A percentile compares a stretch with the other conserved stretches of the same genome.
These are phyloP conservation scores for Pinna nobilis DNA, from an alignment of 1,140 invertebrate genomes.

Conservation along the genomic window DNA sequence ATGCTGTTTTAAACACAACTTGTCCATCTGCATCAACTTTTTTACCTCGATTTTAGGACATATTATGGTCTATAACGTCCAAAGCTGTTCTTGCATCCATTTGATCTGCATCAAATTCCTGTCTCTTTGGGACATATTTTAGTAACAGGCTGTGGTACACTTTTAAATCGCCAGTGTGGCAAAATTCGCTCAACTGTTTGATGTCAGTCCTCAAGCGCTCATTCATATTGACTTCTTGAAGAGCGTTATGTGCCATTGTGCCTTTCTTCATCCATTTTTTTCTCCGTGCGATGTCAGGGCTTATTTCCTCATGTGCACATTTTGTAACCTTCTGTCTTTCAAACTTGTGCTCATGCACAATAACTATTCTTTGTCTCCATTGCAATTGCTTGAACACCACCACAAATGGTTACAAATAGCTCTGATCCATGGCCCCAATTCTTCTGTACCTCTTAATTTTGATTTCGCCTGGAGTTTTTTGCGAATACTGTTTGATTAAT, in stretches of 20 bases:
- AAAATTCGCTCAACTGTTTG: conserved; percentile 19
- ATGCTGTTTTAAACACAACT: conserved; percentile 8
- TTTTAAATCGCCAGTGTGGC: conserved; percentile 28
- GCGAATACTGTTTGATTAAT: conserved; percentile 5
- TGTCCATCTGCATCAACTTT: conserved; percentile 10
- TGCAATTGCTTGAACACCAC: conserved; percentile 18
- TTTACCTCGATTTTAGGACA: conserved; percentile 20
- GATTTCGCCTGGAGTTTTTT: conserved; percentile 23
- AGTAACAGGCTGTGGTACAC: conserved; percentile 10
- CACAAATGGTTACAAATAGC: conserved; percentile 30
- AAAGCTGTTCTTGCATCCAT: conserved; percentile 20
- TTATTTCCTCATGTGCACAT: conserved; percentile 13
- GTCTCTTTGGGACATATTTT: conserved; percentile 33
- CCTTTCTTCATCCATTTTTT: conserved; percentile 20
- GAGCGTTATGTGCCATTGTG: conserved; percentile 24
- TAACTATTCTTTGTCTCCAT: conserved; percentile 13
- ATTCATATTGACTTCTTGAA: conserved; percentile 17
- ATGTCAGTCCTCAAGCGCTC: conserved; percentile 16
- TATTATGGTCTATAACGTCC: conserved; percentile 27
- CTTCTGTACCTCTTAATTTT: conserved; percentile 20
- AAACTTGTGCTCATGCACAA: conserved; percentile 15
- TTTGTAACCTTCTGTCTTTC: conserved; percentile 2
- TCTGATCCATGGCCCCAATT: conserved; percentile 5
- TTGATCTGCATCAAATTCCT: conserved; percentile 35
- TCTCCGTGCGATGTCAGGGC: background rate